phyloP scores from a whole-genome alignment of 2,797 vertebrate genomes.

The Podarcis lilfordi region DNA sequence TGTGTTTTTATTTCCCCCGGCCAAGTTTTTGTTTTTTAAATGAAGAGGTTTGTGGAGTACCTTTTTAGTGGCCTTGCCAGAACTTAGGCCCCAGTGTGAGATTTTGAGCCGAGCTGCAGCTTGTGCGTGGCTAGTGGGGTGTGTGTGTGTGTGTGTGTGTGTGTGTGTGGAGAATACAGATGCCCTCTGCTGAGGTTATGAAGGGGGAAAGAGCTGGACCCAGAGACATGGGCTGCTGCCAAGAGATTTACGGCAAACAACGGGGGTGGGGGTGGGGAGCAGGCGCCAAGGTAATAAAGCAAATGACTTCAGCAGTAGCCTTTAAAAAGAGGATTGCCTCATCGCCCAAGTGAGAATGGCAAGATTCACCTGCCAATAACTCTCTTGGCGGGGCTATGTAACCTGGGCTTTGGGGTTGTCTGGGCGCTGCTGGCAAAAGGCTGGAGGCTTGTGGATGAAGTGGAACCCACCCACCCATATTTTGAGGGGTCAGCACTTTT shows the following conservation, averaged over 20 bases:
- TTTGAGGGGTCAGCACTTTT: neutral
- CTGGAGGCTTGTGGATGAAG: neutral
- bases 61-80: neutral
- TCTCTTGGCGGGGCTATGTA: neutral
- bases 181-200: neutral
- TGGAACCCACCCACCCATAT: too few species aligned
- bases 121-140: neutral
- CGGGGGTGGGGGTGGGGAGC: neutral
- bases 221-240: conserved; percentile 26
- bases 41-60: neutral
- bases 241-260: conserved; percentile 35
- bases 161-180: too few species aligned
- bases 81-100: neutral
- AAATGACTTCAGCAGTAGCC: conserved; percentile 43
- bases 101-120: neutral
- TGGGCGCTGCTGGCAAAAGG: neutral
- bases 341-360: conserved; percentile 13
- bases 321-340: conserved; percentile 33
- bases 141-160: too few species aligned
- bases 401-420: neutral
- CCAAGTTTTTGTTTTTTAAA: neutral
- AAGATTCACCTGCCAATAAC: neutral
- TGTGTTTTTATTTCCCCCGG: neutral
- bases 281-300: conserved; percentile 37
- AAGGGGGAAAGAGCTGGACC: conserved; percentile 18